Base-by-base conservation (phyloP, 2,797 vertebrate species). In the Coreius guichenoti region DNA sequence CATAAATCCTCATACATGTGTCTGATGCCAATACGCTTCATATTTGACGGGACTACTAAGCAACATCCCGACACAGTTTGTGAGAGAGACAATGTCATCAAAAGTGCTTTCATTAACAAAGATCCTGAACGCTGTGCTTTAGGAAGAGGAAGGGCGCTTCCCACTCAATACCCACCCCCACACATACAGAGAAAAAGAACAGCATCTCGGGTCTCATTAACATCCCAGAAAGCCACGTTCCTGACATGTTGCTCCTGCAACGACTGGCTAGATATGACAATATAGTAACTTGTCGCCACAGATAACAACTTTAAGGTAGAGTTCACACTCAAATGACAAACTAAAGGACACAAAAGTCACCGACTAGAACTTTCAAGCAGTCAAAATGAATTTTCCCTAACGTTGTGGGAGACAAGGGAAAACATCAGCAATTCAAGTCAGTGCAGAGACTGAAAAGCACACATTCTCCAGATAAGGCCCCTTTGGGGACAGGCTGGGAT, bases 51-150 rank as follows among this genome's bases (percentile, higher is more conserved):
- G 13, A 26, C 69, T 76, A 87, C 65, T 65, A 70, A 72, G 74
- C 75, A 82, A 76, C 19, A 77, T 49, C 9, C 14, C 3, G 31
- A 72, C 45, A 73, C 8, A 45, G 63, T 87, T 82, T 33, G 67
- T 17, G 36, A 77, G 26, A 72, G 74, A 72, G 68, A 54, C 45
- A 63, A 49, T 45, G 63, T 78, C 83, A 73, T 65, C 43, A 49
- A 84, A 47, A 85, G 78, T 39, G 29, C 31, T 65, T 80, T 88
- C 58, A 86, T 85, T 80, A 89, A 85, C 85, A 89, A 87, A 87
- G 76, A 83, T 79, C 82, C n/a, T 86, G 75, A 79, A 88, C 45
- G 29, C 31, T 45, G 47, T 67, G 73, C 26, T 39, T 73, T 12
- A 29, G 1, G 23, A 56, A 17, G 68, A 21, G 16, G 5, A n/a